Base-by-base conservation (phyloP, 2,113 vertebrate genomes). In the Cyanocitta stelleri region DNA sequence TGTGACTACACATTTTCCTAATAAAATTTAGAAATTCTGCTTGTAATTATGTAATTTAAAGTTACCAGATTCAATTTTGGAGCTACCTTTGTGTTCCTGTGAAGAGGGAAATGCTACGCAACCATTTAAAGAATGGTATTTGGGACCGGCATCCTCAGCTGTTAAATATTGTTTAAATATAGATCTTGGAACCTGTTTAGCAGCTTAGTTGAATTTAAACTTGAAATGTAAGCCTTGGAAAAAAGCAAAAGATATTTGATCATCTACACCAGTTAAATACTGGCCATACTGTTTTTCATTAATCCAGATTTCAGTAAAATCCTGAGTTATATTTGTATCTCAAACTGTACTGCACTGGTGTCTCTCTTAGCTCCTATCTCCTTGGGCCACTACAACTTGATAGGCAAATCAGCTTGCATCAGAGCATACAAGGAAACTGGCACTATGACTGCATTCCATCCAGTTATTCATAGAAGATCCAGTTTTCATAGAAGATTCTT, bases 201-300 rank as follows among this genome's bases (percentile, higher is more conserved):
- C 81, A 73, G 58, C 81, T 75, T 79, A 81, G 89, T 89, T 92
- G 90, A 95, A 94, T 46, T 71, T 48, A 93, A 95, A 92, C 79
- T 68, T 63, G 80, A 95, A 92, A 59, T 46, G 6, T 23, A 92
- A 75, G 49, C 44, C 41, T 52, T 51, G 20, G 48, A 93, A 67
- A 90, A 89, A 89, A 73, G 35, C 48, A 64, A 74, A 74, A 68
- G 3, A 27, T 32, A 71, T 30, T 54, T 71, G 16, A 82, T 59
- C 44, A 59, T 39, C 71, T n/a, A 48, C 8, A 81, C 24, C n/a
- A 37, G 16, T 54, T 87, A 84, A 75, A 62, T 75, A 59, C 52
- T 11, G 6, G 18, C 35, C 85, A 39, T 55, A 52, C 13, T 11
- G 13, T 33, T 58, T 85, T 62, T 66, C 63, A 58, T 0, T 0